Percentiles rank a stretch among this genome's conserved stretches.
Conservation (phyloP, 2,888 invertebrate genomes). For the Nemurella pictetii region DNA sequence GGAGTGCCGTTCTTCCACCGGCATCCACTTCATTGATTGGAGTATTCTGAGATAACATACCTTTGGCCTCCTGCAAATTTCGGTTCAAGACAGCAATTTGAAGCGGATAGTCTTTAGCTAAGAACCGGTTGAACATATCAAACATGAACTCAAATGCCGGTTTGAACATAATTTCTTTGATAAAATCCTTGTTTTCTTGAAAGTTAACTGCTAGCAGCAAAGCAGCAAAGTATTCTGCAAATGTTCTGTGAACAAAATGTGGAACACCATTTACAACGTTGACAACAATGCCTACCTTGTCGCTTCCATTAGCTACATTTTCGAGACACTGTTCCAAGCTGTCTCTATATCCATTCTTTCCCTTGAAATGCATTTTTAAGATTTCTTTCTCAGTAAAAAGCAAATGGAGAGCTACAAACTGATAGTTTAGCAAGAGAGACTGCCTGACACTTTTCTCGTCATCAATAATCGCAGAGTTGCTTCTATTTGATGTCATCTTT, state of each 20-base stretch:
- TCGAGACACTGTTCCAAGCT: too few relatives aligned
- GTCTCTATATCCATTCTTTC: too few relatives aligned
- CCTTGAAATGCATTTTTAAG: too few relatives aligned
- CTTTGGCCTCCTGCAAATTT: not conserved
- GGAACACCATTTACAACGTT: too few relatives aligned
- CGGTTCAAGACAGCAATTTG: not conserved
- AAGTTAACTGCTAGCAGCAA: not conserved
- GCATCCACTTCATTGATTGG: not conserved
- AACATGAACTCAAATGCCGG: not conserved
- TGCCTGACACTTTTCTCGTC: too few relatives aligned
- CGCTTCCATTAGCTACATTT: too few relatives aligned
- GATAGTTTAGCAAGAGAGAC: too few relatives aligned
- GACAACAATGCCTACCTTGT: too few relatives aligned
- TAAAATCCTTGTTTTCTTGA: not conserved
- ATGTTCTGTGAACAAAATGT: not conserved
- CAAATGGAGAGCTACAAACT: too few relatives aligned
- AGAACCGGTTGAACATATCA: not conserved
- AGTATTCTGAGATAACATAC: not conserved
- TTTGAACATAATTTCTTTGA: not conserved
- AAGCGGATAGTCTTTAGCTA: not conserved
- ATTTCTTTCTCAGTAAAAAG: too few relatives aligned
- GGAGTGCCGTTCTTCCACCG: not conserved
- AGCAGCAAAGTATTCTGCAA: not conserved
- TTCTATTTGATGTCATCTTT: too few relatives aligned
- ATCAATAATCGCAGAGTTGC: too few relatives aligned